phyloP scores from a whole-genome alignment of 2,797 vertebrate genomes.

The Leptatherina wallacei region DNA sequence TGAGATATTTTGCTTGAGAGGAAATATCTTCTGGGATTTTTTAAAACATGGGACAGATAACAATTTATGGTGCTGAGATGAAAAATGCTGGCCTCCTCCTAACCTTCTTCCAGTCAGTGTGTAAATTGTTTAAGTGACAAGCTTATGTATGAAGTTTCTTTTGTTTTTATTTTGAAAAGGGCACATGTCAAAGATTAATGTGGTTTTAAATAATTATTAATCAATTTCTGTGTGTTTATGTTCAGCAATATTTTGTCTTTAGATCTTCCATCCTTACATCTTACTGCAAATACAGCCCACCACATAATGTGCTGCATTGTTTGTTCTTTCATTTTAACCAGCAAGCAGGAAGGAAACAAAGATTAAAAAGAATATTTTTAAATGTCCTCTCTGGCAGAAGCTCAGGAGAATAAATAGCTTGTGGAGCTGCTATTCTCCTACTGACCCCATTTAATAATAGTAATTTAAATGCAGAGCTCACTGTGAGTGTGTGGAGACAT shows the following conservation, averaged over 20 bases:
- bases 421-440: slow-evolving; percentile 13
- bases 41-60: slow-evolving; percentile 17
- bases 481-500: background rate
- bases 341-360: background rate
- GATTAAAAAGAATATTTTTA: background rate
- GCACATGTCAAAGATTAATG: too few species aligned
- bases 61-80: slow-evolving; percentile 7
- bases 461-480: slow-evolving; percentile 24
- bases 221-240: background rate
- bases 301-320: slow-evolving; percentile 27
- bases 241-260: slow-evolving; percentile 3
- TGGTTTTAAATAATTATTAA: too few species aligned
- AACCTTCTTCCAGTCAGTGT: background rate
- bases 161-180: too few species aligned
- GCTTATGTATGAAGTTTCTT: too few species aligned
- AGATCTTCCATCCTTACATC: slow-evolving; percentile 18
- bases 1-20: slow-evolving; percentile 24
- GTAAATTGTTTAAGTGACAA: background rate
- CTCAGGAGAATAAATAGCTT: slow-evolving; percentile 33
- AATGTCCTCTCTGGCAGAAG: background rate
- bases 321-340: slow-evolving; percentile 6
- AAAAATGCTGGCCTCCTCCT: slow-evolving; percentile 1
- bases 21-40: slow-evolving; percentile 30
- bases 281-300: slow-evolving; percentile 2
- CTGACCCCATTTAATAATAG: slow-evolving; percentile 47